Base-by-base conservation (phyloP, 37 sponge, comb jelly and placozoan genomes). In the Cliona cf. orientalis region DNA sequence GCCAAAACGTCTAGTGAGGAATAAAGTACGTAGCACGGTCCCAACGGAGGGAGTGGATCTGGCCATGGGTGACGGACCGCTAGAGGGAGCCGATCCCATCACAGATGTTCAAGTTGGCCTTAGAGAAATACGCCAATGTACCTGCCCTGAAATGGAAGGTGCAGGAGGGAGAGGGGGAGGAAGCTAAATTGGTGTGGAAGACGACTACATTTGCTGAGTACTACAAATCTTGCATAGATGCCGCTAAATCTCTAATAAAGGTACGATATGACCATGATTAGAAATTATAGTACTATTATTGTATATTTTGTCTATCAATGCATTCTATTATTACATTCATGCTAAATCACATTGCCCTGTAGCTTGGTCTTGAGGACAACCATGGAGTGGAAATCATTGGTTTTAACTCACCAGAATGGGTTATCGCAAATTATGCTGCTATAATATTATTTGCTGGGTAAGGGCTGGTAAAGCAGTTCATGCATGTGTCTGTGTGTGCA, bases 381-480 rank as follows among this genome's bases (percentile, higher is more conserved):
- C 75, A 76, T 59, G 73, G 70, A 31, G 94, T 96, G 7, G 61
- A 76, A 42, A 87, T 96, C 66, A 38, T 96, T 41, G 97, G 97
- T 7, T 89, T 90, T 67, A 96, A 87, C 67, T 83, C 91, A 34
- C 55, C 87, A 2, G 83, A 96, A 57, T 96, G 97, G 97, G 84
- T 75, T 26, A 59, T 81, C 22, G 41, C 97, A 19, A 53, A 53
- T 35, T n/a, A 93, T 33, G 97, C 86, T 57, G 71, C 91, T 23
- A 90, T 96, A 25, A n/a, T n/a, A n/a, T n/a, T n/a, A n/a, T 82
- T 93, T 55, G 89, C 90, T 60, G 93, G 90, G 93, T 89, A 42
- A 83, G 83, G 31, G n/a, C n/a, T n/a, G n/a, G n/a, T n/a, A n/a
- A n/a, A n/a, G n/a, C n/a, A n/a, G 17, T n/a, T 23, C 39, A 29